Evolutionary conservation across 2,888 invertebrate species (phyloP).

Genomic region (Megalurothrips usitatus): DNA sequence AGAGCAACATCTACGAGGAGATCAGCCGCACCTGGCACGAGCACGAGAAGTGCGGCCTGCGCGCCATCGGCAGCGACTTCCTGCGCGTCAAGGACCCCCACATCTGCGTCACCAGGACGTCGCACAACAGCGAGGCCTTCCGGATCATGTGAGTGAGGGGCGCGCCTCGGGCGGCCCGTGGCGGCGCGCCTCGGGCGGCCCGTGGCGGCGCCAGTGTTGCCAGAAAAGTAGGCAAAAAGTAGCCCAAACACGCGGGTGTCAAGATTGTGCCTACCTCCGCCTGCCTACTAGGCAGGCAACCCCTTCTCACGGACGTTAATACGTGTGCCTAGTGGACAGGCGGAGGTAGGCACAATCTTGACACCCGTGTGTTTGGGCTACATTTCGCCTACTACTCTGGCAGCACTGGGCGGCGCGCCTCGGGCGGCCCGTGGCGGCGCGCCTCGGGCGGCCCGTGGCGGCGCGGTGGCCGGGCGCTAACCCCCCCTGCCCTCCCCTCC

Average conservation of each 20-base stretch:
- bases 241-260: too few species aligned
- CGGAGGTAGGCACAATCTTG: too few species aligned
- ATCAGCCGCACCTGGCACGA: slow-evolving; percentile 28
- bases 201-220: background rate
- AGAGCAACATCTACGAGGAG: background rate
- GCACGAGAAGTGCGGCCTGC: slow-evolving; percentile 29
- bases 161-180: background rate
- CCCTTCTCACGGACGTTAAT: too few species aligned
- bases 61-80: background rate
- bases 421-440: background rate
- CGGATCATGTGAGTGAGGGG: background rate
- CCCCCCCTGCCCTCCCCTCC: background rate
- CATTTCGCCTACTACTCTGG: background rate
- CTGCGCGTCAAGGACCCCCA: slow-evolving; percentile 11
- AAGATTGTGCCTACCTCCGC: too few species aligned
- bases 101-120: background rate
- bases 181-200: too few species aligned
- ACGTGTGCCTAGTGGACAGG: too few species aligned
- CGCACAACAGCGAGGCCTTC: slow-evolving; percentile 24
- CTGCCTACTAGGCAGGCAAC: too few species aligned
- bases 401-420: background rate
- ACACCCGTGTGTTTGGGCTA: background rate
- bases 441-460: too few species aligned
- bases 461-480: background rate
- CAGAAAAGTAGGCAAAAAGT: too few species aligned